These are phyloP conservation scores for Eupithecia centaureata DNA, from an alignment of 2,888 invertebrate genomes.

Conservation along the genomic window DNA sequence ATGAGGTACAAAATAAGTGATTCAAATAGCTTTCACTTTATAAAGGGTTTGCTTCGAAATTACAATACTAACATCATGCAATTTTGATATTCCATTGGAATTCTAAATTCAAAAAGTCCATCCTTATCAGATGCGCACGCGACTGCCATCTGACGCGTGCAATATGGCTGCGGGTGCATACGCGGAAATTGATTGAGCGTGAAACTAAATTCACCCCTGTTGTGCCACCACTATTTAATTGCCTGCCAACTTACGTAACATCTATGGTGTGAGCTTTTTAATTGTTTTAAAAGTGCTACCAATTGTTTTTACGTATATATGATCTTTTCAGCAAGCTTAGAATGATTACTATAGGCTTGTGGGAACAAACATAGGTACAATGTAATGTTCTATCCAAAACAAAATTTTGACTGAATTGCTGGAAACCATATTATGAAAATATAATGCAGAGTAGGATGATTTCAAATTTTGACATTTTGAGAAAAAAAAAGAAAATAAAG, in stretches of 20 bases:
- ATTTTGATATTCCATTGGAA: slow-evolving; percentile 31
- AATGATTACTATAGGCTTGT: too few species aligned
- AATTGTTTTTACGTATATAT: slow-evolving; percentile 18
- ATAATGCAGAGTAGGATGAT: too few species aligned
- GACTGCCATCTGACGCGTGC: slow-evolving; percentile 81
- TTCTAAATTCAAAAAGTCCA: slow-evolving; percentile 53
- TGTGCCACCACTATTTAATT: slow-evolving; percentile 66
- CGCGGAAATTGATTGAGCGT: slow-evolving; percentile 83
- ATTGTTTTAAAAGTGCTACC: slow-evolving; percentile 50
- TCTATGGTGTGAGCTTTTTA: slow-evolving; percentile 53
- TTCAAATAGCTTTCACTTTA: background rate
- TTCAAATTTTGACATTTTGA: too few species aligned
- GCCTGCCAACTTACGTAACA: slow-evolving; percentile 70
- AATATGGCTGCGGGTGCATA: slow-evolving; percentile 82
- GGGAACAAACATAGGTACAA: too few species aligned
- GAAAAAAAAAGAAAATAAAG: too few species aligned
- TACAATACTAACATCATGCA: slow-evolving; percentile 15
- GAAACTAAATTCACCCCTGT: slow-evolving; percentile 82
- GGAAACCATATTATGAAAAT: too few species aligned
- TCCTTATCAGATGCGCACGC: slow-evolving; percentile 49
- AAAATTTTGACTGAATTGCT: too few species aligned
- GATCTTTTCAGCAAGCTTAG: too few species aligned
- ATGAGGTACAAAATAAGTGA: background rate
- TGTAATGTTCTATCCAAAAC: too few species aligned
- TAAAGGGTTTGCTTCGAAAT: background rate